Evolutionary conservation across 1,140 invertebrate genomes (phyloP), one percentile per base, ranked within the genome.

Genomic region (Camponotus floridanus): DNA sequence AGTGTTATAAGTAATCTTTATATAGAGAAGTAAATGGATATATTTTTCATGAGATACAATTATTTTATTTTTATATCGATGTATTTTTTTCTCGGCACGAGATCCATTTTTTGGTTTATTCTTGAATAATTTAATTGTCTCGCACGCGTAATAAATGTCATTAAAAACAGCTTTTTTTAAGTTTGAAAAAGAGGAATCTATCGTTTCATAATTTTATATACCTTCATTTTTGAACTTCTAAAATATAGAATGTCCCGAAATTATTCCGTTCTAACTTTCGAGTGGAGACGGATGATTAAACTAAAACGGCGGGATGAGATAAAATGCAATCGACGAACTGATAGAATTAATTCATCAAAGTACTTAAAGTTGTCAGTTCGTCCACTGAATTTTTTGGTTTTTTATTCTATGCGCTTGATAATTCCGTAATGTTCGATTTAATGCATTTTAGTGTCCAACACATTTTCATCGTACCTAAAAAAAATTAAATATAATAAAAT

Each of bases 71-170:
- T 33, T 15, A 59, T 36, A 33, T 55, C 31, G 9, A 67, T 18
- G 18, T 67, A 67, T 51, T 67, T 61, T 67, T 61, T 26, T 26
- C 26, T 0, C 26, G 8, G 9, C 13, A 11, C 62, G 15, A 21
- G 61, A 55, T 67, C 73, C 57, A 59, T n/a, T 81, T 45, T 55
- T 80, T 51, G 42, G 21, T 71, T 71, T 45, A 71, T 61, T 71
- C 36, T 42, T 71, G 76, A 68, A 80, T 80, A 68, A 57, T 80
- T 80, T 57, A 80, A 57, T n/a, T 33, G 42, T 76, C 26, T 21
- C 18, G 42, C 3, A 18, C 59, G 51, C 9, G 51, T 15, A 45
- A 71, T 42, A 31, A 59, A 71, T 21, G 6, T 59, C n/a, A 21
- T 55, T 8, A 48, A 39, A 36, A 33, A 78, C 5, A n/a, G 55